A percentile compares a stretch with the other conserved stretches of the same genome.
phyloP scores from a whole-genome alignment of 2,113 vertebrate species.

The Zootoca vivipara region DNA sequence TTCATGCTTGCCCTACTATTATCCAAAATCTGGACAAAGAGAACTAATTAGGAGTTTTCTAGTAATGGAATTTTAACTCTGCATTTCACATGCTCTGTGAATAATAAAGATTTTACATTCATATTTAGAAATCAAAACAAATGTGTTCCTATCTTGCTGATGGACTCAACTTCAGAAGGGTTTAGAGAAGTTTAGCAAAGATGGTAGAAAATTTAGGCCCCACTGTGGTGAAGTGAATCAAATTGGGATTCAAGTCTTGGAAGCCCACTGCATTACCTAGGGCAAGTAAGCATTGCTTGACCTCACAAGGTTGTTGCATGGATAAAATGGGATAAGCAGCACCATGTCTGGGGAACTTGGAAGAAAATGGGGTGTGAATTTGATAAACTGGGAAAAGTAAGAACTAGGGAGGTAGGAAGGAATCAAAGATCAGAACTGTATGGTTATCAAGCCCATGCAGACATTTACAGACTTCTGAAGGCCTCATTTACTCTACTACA shows the following conservation, averaged over 20 bases:
- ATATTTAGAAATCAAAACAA: not conserved
- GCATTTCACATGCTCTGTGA: not conserved
- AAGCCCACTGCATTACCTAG: not conserved
- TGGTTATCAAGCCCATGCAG: not conserved
- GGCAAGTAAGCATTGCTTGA: not conserved
- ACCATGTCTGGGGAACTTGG: not conserved
- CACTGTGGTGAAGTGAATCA: not conserved
- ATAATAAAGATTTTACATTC: not conserved
- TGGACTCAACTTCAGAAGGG: not conserved
- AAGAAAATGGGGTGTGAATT: not conserved
- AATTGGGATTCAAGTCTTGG: not conserved
- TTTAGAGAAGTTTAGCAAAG: not conserved
- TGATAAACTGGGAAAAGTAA: not conserved
- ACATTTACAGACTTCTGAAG: not conserved
- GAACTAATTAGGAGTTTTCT: not conserved
- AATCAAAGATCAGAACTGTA: not conserved
- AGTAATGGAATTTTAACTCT: not conserved
- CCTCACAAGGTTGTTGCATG: not conserved
- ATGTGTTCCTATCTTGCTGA: conserved; percentile 10
- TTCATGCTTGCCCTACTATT: not conserved
- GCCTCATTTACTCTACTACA: not conserved
- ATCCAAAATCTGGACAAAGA: not conserved
- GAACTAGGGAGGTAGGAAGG: not conserved
- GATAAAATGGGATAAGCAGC: not conserved
- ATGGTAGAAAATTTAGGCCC: not conserved